Evolutionary conservation across 1,140 invertebrate genomes (phyloP).

Genomic region (Coelopa frigida): DNA sequence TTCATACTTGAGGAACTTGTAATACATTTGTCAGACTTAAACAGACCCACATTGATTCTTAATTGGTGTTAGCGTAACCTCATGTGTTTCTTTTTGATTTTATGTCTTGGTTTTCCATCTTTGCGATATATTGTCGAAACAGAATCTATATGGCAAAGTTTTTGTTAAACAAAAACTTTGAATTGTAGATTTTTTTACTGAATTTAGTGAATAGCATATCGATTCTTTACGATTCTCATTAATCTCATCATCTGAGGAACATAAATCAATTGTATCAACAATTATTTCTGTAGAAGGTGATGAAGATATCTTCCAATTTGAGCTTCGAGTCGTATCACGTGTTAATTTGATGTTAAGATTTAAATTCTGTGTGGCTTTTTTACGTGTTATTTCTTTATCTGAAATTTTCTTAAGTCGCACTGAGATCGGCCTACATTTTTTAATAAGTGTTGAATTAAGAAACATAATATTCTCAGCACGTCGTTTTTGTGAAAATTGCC

Average conservation of each 20-base stretch:
- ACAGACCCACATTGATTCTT: neutral
- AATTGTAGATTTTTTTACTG: neutral
- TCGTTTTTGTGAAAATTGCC: conserved; percentile 32
- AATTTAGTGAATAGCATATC: neutral
- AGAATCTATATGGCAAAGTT: conserved; percentile 15
- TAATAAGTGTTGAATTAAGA: conserved; percentile 36
- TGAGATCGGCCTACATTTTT: conserved; percentile 45
- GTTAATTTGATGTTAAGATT: conserved; percentile 37
- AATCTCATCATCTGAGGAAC: conserved; percentile 51
- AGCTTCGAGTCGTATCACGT: conserved; percentile 32
- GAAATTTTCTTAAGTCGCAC: conserved; percentile 45
- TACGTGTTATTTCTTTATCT: conserved; percentile 7
- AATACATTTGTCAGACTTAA: neutral
- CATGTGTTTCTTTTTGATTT: neutral
- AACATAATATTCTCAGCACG: conserved; percentile 35
- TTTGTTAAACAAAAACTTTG: conserved; percentile 8
- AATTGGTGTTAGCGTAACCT: neutral
- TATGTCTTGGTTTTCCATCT: conserved; percentile 15
- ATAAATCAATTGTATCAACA: conserved; percentile 49
- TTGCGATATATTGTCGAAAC: conserved; percentile 20
- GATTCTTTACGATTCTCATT: conserved; percentile 5
- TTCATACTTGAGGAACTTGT: neutral
- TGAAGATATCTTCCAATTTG: conserved; percentile 37
- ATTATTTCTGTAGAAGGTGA: conserved; percentile 32
- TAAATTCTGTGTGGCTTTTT: conserved; percentile 6